Conservation (phyloP, 2,113 vertebrate species). For the Pachypanchax playfairii region DNA sequence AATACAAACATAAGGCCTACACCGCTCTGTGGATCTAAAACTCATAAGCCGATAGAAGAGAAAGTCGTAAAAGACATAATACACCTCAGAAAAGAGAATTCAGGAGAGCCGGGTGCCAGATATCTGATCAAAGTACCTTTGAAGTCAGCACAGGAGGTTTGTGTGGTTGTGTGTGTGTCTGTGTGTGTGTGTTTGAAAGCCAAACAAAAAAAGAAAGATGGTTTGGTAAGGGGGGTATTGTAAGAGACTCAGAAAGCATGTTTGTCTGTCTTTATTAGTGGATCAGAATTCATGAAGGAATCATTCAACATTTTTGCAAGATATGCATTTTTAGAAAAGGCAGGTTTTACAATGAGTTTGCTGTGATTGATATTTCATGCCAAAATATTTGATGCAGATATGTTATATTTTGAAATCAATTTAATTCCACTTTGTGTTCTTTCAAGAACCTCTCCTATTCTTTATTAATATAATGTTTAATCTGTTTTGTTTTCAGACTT, state of each 20-base stretch:
- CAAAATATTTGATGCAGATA: too few relatives aligned
- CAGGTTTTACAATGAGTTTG: too few relatives aligned
- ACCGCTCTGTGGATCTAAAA: constrained; percentile 54
- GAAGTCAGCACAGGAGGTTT: constrained; percentile 67
- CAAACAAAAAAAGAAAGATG: constrained; percentile 16
- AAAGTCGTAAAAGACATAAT: constrained; percentile 71
- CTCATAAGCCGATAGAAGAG: constrained; percentile 56
- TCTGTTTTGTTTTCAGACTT: too few relatives aligned
- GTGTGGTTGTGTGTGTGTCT: constrained; percentile 41
- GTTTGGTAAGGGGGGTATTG: constrained; percentile 1
- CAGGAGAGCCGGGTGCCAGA: constrained; percentile 70
- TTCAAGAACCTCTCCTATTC: too few relatives aligned
- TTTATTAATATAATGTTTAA: too few relatives aligned
- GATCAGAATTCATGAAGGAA: constrained; percentile 29
- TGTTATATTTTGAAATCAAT: too few relatives aligned
- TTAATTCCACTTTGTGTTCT: too few relatives aligned
- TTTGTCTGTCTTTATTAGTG: constrained; percentile 51
- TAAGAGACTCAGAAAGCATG: constrained; percentile 10
- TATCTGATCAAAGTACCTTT: constrained; percentile 79
- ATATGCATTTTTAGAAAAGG: neutral
- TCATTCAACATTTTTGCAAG: constrained; percentile 2
- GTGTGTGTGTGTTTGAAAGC: constrained; percentile 28
- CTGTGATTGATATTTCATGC: too few relatives aligned
- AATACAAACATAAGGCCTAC: constrained; percentile 59
- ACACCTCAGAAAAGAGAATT: constrained; percentile 70